Base-by-base conservation (phyloP, 2,797 vertebrate species). In the Okamejei kenojei region DNA sequence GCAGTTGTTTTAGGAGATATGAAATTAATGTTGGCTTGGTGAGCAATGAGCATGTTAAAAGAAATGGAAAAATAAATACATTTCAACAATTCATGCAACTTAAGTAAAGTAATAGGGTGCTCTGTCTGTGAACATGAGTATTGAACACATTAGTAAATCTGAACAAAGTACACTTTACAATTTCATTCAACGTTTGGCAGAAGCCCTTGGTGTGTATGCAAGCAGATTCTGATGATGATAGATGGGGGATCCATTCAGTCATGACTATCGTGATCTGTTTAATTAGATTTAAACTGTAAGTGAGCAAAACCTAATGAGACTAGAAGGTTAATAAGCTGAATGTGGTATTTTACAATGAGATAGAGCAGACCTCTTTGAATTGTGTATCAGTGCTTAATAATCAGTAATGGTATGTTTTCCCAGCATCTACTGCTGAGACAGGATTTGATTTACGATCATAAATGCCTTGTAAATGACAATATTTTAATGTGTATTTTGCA, bases 351-450 rank as follows among this genome's bases (percentile, higher is more conserved):
- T 63, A n/a, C 65, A 93, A 63, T 74, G 45, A 13, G 93, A 86
- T 93, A 93, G 93, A 94, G 93, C 93, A 80, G 95, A 93, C 76
- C 93, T 93, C 94, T 95, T 95, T 95, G 95, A 95, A 94, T 93
- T 93, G 94, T 90, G n/a, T 93, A 79, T 93, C 93, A 94, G 94
- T 94, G 94, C 94, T 93, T 94, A 95, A 95, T 94, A 94, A 91
- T 94, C 93, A 94, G 93, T 94, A 82, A 94, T 95, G 94, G 93
- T 93, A 94, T 35, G n/a, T 94, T 94, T 94, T 93, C 93, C 93
- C 93, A 38, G 94, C 93, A 95, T 94, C 94, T 95, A 93, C 95
- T 94, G 93, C 74, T 94, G 93, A 94, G 93, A 93, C 93, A 94
- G 93, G 94, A 93, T 93, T 93, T 94, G 94, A 93, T 94, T 95